Conservation (phyloP, 2,113 vertebrate species). For the Crocuta crocuta region DNA sequence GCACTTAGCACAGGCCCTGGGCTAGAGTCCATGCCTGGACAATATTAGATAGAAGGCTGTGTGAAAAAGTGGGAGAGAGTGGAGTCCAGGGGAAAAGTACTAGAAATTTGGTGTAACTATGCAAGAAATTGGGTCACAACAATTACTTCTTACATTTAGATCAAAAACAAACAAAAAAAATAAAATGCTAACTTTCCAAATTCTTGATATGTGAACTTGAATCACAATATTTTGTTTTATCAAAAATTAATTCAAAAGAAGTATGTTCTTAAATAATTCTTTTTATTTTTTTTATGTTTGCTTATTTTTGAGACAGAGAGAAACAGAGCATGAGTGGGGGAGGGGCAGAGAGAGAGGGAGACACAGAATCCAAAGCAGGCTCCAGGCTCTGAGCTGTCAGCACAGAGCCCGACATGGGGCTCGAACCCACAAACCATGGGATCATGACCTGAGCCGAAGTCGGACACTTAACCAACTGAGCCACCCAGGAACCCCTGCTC, state of each 20-base stretch:
- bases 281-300: no score
- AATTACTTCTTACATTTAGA: neutral
- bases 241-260: conserved; percentile 7
- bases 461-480: no score
- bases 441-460: no score
- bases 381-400: no score
- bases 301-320: no score
- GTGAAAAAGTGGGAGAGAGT: neutral
- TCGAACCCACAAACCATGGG: no score
- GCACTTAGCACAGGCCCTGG: neutral
- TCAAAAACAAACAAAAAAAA: conserved; percentile 13
- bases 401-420: no score
- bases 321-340: no score
- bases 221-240: neutral
- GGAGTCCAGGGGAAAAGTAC: neutral
- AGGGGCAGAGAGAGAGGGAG: no score
- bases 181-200: neutral
- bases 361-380: no score
- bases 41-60: neutral
- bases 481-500: neutral
- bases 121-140: neutral
- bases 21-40: neutral
- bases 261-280: neutral
- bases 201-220: neutral
- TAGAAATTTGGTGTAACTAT: neutral